phyloP scores from a whole-genome alignment of 2,797 vertebrate species.

The Danio jaintianensis region DNA sequence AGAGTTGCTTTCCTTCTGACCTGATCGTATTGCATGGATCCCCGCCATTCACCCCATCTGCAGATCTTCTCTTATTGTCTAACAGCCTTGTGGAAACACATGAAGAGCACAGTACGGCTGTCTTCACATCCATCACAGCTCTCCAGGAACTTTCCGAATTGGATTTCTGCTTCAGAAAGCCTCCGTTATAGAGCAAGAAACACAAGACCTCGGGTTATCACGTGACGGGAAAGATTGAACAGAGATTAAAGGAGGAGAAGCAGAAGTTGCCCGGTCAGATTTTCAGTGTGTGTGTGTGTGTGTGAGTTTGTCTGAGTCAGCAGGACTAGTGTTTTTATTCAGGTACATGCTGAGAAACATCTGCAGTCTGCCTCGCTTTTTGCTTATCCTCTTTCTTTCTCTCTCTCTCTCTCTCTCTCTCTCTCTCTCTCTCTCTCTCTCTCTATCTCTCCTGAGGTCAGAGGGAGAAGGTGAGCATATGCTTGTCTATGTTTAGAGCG shows the following conservation, averaged over 20 bases:
- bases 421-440: slow-evolving; percentile 28
- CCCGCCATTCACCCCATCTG: not conserved
- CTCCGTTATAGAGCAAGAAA: not conserved
- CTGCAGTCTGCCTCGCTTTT: slow-evolving; percentile 64
- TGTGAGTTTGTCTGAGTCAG: slow-evolving; percentile 41
- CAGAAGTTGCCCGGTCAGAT: slow-evolving; percentile 34
- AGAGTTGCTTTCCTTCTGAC: too few relatives aligned
- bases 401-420: slow-evolving; percentile 20
- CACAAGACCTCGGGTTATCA: not conserved
- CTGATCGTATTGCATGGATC: too few relatives aligned
- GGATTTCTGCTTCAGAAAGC: not conserved
- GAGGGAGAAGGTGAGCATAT: slow-evolving; percentile 47
- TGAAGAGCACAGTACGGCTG: not conserved
- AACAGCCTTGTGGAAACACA: not conserved
- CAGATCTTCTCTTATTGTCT: not conserved
- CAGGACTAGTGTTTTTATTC: slow-evolving; percentile 48
- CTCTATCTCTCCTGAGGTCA: slow-evolving; percentile 49
- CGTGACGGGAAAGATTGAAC: not conserved
- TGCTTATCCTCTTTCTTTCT: not conserved
- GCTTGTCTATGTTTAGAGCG: slow-evolving; percentile 34
- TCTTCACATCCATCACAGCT: not conserved
- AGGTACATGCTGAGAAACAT: slow-evolving; percentile 72
- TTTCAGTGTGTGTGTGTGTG: slow-evolving; percentile 19
- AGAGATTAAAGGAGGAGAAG: slow-evolving; percentile 25
- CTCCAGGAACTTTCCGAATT: not conserved